These are phyloP conservation scores for Agapetus fuscipes DNA, from an alignment of 2,888 invertebrate species.

Conservation along the genomic window DNA sequence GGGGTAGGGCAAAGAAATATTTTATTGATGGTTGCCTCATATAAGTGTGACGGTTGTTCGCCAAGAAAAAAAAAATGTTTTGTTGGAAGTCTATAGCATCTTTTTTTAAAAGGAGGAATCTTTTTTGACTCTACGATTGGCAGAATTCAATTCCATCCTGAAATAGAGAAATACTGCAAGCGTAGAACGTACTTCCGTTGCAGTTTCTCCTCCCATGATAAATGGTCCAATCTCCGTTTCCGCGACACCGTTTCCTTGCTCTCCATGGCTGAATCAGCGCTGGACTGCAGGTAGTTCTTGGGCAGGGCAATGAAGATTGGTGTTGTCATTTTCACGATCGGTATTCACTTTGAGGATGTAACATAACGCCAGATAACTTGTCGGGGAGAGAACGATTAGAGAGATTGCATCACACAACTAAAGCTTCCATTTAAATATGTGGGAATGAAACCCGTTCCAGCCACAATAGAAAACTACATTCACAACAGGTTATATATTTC, in stretches of 20 bases:
- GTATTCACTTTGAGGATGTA: conserved; percentile 9
- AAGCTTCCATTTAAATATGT: not conserved
- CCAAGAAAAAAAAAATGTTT: too few relatives aligned
- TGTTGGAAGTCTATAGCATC: too few relatives aligned
- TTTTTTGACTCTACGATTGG: too few relatives aligned
- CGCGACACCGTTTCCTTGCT: conserved; percentile 18
- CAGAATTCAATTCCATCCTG: too few relatives aligned
- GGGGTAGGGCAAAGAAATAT: not conserved
- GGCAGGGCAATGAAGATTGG: conserved; percentile 45
- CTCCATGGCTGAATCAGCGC: conserved; percentile 29
- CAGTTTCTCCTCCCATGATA: conserved; percentile 79
- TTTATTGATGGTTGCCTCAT: too few relatives aligned
- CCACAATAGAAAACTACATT: not conserved
- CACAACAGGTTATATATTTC: not conserved
- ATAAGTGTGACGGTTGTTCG: too few relatives aligned
- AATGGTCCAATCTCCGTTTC: conserved; percentile 72
- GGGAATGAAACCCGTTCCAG: not conserved
- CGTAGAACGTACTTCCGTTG: conserved; percentile 80
- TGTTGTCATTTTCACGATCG: conserved; percentile 34
- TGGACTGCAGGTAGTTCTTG: conserved; percentile 38
- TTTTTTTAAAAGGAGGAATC: too few relatives aligned
- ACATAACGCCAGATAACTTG: conserved; percentile 30
- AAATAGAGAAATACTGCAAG: too few relatives aligned
- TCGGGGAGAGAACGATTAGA: conserved; percentile 29
- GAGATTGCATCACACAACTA: conserved; percentile 28